A percentile compares a stretch with the other conserved stretches of the same genome.
phyloP scores from a whole-genome alignment of 2,113 vertebrate genomes.

The Megaptera novaeangliae region DNA sequence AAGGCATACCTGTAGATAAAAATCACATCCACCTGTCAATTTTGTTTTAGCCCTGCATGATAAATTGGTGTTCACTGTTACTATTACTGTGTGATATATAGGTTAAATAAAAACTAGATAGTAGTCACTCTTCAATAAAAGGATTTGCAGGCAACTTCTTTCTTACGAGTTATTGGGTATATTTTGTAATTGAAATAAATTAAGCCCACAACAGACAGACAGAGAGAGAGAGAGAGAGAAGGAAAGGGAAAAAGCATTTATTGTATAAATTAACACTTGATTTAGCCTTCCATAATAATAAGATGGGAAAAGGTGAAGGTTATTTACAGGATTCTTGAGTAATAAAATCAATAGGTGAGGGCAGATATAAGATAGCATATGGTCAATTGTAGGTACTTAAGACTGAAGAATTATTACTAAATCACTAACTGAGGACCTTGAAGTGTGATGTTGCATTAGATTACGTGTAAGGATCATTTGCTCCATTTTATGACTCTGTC shows the following conservation, averaged over 20 bases:
- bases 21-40: not conserved
- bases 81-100: not conserved
- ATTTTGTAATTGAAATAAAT: slow-evolving; percentile 24
- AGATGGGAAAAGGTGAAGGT: slow-evolving; percentile 12
- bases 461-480: slow-evolving; percentile 83
- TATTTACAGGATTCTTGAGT: slow-evolving; percentile 68
- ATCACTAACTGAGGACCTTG: slow-evolving; percentile 82
- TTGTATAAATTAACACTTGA: slow-evolving; percentile 51
- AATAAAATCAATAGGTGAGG: slow-evolving; percentile 57
- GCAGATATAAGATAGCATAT: slow-evolving; percentile 40
- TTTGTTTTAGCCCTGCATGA: not conserved
- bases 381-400: slow-evolving; percentile 60
- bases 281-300: slow-evolving; percentile 15
- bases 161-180: not conserved
- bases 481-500: slow-evolving; percentile 76
- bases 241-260: not conserved
- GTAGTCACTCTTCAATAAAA: not conserved
- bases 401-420: slow-evolving; percentile 75
- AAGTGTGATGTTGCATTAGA: slow-evolving; percentile 83
- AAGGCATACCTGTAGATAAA: not conserved
- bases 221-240: not conserved
- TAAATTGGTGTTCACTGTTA: not conserved
- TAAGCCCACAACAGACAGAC: not conserved
- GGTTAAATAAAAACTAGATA: not conserved
- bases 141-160: not conserved